phyloP scores from a whole-genome alignment of 1,140 invertebrate species.

The Glossosoma conforme region DNA sequence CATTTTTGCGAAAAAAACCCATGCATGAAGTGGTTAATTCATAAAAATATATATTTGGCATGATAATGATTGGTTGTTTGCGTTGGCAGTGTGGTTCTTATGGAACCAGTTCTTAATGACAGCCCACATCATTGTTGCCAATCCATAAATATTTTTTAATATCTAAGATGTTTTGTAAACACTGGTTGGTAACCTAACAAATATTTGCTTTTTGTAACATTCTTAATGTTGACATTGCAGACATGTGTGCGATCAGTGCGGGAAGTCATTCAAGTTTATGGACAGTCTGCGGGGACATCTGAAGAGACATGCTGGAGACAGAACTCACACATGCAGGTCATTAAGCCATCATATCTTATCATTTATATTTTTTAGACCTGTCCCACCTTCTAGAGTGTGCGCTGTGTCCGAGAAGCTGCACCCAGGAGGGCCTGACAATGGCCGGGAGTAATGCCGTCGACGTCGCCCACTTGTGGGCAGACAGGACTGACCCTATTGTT shows the following conservation, averaged over 20 bases:
- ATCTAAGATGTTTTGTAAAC: neutral
- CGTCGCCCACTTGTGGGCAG: too few relatives aligned
- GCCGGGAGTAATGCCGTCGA: too few relatives aligned
- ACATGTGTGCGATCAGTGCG: slow-evolving; percentile 97
- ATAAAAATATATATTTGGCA: too few relatives aligned
- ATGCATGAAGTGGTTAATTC: too few relatives aligned
- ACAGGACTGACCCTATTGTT: too few relatives aligned
- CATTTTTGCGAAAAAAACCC: too few relatives aligned
- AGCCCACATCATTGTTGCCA: neutral
- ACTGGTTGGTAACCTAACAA: neutral
- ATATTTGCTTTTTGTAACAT: neutral
- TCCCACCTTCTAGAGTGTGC: too few relatives aligned
- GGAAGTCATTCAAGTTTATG: slow-evolving; percentile 99
- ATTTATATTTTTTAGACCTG: too few relatives aligned
- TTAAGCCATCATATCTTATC: neutral
- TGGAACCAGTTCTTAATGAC: too few relatives aligned
- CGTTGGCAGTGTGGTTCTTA: neutral
- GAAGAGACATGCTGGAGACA: slow-evolving; percentile 95
- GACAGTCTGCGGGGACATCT: slow-evolving; percentile 98
- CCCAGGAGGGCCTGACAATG: too few relatives aligned
- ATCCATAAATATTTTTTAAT: neutral
- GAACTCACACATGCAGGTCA: slow-evolving; percentile 83
- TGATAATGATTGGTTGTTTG: neutral
- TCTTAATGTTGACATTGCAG: slow-evolving; percentile 56
- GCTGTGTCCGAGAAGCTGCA: too few relatives aligned